phyloP scores from a whole-genome alignment of 2,113 vertebrate species.

The Spea bombifrons region DNA sequence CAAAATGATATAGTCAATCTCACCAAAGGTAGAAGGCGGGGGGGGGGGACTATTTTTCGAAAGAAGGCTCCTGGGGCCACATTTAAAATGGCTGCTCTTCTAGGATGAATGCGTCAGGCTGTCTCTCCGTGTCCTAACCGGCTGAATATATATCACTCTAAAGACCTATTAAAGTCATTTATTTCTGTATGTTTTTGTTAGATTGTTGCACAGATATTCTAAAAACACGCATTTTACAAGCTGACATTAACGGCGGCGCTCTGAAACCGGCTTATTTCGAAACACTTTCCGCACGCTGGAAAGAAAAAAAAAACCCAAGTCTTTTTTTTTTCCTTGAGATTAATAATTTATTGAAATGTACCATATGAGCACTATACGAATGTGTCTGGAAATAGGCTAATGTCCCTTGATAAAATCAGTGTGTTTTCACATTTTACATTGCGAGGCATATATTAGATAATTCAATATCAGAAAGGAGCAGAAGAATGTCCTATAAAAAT shows the following conservation, averaged over 20 bases:
- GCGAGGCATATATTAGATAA: conserved; percentile 61
- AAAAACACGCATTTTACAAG: background rate
- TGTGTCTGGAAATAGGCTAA: conserved; percentile 68
- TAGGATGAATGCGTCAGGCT: no score
- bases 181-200: no score
- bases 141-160: no score
- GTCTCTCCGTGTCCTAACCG: no score
- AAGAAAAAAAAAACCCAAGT: conserved; percentile 65
- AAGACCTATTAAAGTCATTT: no score
- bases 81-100: no score
- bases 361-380: conserved; percentile 62
- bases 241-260: background rate
- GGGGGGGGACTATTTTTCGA: no score
- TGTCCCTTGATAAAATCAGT: conserved; percentile 62
- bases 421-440: conserved; percentile 62
- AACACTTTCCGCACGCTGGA: conserved; percentile 45
- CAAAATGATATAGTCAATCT: no score
- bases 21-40: no score
- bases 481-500: conserved; percentile 70
- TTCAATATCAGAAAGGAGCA: conserved; percentile 64
- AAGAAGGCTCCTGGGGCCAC: no score
- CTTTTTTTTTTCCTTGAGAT: conserved; percentile 71
- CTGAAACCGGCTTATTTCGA: background rate
- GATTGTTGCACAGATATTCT: no score
- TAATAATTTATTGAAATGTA: conserved; percentile 78